These are phyloP conservation scores for Myripristis murdjan DNA, from an alignment of 2,797 vertebrate genomes.

Conservation along the genomic window DNA sequence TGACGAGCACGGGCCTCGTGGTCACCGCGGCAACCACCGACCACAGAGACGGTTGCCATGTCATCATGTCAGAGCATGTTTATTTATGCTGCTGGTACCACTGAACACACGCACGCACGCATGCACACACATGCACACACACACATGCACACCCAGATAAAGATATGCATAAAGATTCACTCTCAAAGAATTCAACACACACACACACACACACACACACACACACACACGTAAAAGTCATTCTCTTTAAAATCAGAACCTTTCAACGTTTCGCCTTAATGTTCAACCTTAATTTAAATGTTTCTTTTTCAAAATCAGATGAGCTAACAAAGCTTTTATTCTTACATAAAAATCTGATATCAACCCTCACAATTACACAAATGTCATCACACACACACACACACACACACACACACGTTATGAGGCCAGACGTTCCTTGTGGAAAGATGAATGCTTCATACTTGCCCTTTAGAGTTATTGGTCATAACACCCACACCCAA, in stretches of 20 bases:
- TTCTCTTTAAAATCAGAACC: not conserved
- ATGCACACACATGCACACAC: slow-evolving; percentile 21
- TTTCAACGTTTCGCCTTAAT: too few species aligned
- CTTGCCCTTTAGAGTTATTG: slow-evolving; percentile 42
- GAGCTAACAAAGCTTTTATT: too few species aligned
- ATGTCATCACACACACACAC: slow-evolving; percentile 9
- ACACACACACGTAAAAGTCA: not conserved
- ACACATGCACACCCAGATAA: slow-evolving; percentile 26
- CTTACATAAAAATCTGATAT: too few species aligned
- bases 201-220: slow-evolving; percentile 19
- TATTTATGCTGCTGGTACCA: slow-evolving; percentile 54
- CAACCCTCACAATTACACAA: not conserved
- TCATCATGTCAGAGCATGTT: slow-evolving; percentile 60
- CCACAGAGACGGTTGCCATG: slow-evolving; percentile 60
- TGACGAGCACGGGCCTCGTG: slow-evolving; percentile 46
- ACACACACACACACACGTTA: slow-evolving; percentile 11
- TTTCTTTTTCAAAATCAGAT: too few species aligned
- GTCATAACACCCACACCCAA: slow-evolving; percentile 18
- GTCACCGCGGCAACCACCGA: slow-evolving; percentile 52
- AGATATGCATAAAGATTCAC: too few species aligned
- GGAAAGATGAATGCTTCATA: slow-evolving; percentile 37
- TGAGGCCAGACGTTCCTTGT: slow-evolving; percentile 24
- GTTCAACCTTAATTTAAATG: too few species aligned
- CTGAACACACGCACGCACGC: slow-evolving; percentile 22
- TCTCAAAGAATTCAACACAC: too few species aligned